Base-by-base conservation (phyloP, 2,888 invertebrate species). In the Spicauda simplicius region DNA sequence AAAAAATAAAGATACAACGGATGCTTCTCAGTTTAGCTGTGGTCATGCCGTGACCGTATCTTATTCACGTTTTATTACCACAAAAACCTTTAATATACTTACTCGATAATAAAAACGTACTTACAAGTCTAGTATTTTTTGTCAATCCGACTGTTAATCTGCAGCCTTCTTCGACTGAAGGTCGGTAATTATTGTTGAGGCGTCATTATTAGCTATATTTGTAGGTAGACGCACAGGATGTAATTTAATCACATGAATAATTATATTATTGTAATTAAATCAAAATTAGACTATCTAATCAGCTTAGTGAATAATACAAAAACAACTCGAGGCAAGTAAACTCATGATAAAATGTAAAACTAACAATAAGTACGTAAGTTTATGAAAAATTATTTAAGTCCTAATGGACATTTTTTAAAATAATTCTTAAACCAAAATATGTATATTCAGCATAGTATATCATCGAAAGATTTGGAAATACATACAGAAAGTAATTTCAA, bases 81-180 rank as follows among this genome's bases (percentile, higher is more conserved):
- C 65, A 70, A 71, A 71, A 69, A 67, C 37, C 11, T 58, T 59
- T 73, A 54, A 54, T 58, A 50, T 25, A 25, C 25, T 25, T 25
- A 65, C 48, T 48, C 48, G 48, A 14, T 25, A 48, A 59, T 53
- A 62, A 62, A 54, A 62, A 54, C 62, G 5, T 41, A 41, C 19
- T 62, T 71, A 74, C 66, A 61, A 61, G 61, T 60, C 19, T 52
- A 50, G 58, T 68, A 69, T 76, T 77, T 78, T 79, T 76, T 74
- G 73, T 73, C 68, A 70, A 73, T 53, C 25, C 11, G n/a, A 59
- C 48, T 48, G 48, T 16, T 52, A 58, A 65, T 59, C 20, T 41
- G 10, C 53, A 53, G 41, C 62, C 62, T 62, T 64, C 64, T 64
- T 58, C 64, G 18, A 19, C 16, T 48, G 64, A 64, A 64, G 64